Percentiles rank a stretch among this genome's conserved stretches.
phyloP scores from a whole-genome alignment of 2,113 vertebrate species.

The Terrapene triunguis region DNA sequence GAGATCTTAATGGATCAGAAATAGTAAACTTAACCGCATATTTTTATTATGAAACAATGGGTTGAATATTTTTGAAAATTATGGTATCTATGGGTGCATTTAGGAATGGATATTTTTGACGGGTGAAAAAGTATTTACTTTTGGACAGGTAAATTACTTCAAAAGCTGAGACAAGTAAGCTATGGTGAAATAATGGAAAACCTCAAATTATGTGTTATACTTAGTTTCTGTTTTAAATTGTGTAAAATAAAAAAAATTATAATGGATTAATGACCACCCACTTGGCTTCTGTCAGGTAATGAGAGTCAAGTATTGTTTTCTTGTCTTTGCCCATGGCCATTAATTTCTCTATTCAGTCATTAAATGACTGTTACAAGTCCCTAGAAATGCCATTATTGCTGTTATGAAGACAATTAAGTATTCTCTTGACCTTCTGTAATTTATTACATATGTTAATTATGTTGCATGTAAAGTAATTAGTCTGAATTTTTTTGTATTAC shows the following conservation, averaged over 20 bases:
- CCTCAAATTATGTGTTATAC: neutral
- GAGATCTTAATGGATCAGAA: neutral
- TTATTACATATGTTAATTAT: slow-evolving; percentile 31
- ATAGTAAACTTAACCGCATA: neutral
- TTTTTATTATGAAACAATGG: neutral
- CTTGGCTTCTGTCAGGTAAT: neutral
- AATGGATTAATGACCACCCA: neutral
- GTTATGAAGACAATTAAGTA: neutral
- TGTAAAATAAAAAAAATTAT: neutral
- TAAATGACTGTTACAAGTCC: slow-evolving; percentile 13
- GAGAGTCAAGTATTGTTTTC: slow-evolving; percentile 9
- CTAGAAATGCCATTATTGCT: slow-evolving; percentile 19
- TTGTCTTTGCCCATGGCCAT: neutral
- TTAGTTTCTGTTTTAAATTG: neutral
- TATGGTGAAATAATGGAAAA: neutral
- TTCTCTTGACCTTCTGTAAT: slow-evolving; percentile 11
- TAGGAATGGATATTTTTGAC: neutral
- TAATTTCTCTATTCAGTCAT: slow-evolving; percentile 5
- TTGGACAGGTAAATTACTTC: neutral
- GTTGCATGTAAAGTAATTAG: neutral
- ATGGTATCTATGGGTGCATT: neutral
- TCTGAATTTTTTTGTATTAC: neutral
- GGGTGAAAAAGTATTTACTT: neutral
- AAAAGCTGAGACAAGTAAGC: neutral
- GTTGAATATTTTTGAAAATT: neutral